Base-by-base conservation (phyloP, 2,113 vertebrate genomes). In the Cryptotis parvus region DNA sequence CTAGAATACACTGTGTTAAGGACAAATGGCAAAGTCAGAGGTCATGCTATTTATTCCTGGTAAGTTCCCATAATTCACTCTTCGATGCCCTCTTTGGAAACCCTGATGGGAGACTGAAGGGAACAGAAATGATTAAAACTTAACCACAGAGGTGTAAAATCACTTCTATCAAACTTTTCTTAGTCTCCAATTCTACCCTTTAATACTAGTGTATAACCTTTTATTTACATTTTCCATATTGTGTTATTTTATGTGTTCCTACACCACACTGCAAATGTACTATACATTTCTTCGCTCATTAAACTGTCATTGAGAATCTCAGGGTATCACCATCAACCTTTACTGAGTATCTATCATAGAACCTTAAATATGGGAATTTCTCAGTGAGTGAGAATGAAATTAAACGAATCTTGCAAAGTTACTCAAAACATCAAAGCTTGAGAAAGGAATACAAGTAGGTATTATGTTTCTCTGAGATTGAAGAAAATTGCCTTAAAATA, bases 401-500 rank as follows among this genome's bases (percentile, higher is more conserved):
- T 12, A 22, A 12, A 39, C 15, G 10, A 90, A 88, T 78, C 22
- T 29, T 76, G 6, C 37, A 26, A 61, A 26, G 77, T 92, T 81
- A 69, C 27, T 39, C 35, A 72, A 39, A 26, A 82, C 65, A 84
- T 29, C 20, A 29, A 92, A 86, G 90, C 78, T 58, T 69, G 73
- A 85, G 72, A 31, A 35, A 81, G 49, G 22, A 91, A 79, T 74
- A 10, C 52, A 85, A 63, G 55, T 63, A 7, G 24, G 79, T 88
- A 61, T 37, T 69, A 41, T 75, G 29, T 43, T 93, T 85, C 37
- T 63, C 37, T 66, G 61, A 41, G 81, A 89, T 55, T 80, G 81
- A 74, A 89, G 85, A 74, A 89, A 89, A 91, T 12, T 91, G 68
- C 35, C 37, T 89, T 88, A 78, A 94, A 87, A 39, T 90, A 14